Evolutionary conservation across 2,113 vertebrate genomes (phyloP), one percentile per base, ranked within the genome.

Genomic region (Sterna hirundo): DNA sequence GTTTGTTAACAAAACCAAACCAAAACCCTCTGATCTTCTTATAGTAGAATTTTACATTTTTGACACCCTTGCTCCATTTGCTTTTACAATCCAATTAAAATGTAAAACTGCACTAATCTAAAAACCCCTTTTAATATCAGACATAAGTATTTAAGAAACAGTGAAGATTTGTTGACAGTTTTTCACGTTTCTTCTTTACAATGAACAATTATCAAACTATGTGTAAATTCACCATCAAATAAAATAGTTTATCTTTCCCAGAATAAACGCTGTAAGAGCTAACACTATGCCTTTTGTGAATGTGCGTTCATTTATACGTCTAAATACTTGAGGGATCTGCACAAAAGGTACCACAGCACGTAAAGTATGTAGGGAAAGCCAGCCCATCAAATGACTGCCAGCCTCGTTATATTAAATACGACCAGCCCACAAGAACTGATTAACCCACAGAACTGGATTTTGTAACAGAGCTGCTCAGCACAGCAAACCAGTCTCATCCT

Each of bases 71-170:
- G 44, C 26, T 86, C 79, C 38, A 21, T 80, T 84, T 93, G 52
- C 40, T 76, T 94, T 95, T 85, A 42, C 36, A 66, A 40, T 66
- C 29, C 30, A 90, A 52, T 83, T 49, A 90, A 86, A 83, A 80
- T 16, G 23, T 72, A 75, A 42, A 87, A 51, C 15, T 38, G 51
- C 34, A 40, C 9, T 75, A 58, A 81, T 80, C 42, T 64, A 83
- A 80, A 86, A 52, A 2, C 8, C 32, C 8, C 42, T 81, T 74
- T 60, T n/a, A 85, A 27, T 71, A 68, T 54, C 26, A 61, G 29
- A 60, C 40, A 20, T 30, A 52, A 74, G 21, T 80, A 52, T 58
- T 75, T 47, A 83, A 55, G 29, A 74, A 89, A 69, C 30, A 51
- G 34, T 40, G 54, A 60, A 80, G 51, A 64, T 40, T 5, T 58